Percentiles rank a stretch among this genome's conserved stretches.
Evolutionary conservation across 2,888 invertebrate species (phyloP).

Genomic region (Yponomeuta cagnagella): DNA sequence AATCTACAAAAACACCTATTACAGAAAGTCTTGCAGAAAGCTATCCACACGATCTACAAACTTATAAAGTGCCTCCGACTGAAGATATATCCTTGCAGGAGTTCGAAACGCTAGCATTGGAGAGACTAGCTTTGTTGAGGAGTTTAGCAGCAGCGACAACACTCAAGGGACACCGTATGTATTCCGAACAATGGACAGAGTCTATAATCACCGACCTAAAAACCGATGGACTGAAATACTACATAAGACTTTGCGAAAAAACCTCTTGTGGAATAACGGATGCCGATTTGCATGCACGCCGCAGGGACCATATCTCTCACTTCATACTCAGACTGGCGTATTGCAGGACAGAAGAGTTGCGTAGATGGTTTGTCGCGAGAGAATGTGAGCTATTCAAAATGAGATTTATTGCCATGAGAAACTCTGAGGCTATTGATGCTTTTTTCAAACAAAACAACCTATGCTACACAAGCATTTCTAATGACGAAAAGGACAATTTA

Average conservation of each 20-base stretch:
- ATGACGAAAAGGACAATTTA: conserved; percentile 80
- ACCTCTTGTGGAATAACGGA: conserved; percentile 73
- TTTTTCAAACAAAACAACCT: conserved; percentile 83
- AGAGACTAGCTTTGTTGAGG: conserved; percentile 86
- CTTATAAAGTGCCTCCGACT: conserved; percentile 86
- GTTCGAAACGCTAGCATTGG: conserved; percentile 91
- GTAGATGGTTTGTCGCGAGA: conserved; percentile 90
- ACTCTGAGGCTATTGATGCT: conserved; percentile 74
- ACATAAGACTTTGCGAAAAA: conserved; percentile 76
- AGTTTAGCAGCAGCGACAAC: conserved; percentile 84
- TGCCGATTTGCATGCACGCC: conserved; percentile 79
- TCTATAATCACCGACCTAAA: conserved; percentile 79
- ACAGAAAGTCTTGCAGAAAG: conserved; percentile 66
- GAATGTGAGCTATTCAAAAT: conserved; percentile 94
- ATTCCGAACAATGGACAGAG: conserved; percentile 81
- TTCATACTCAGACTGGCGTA: conserved; percentile 94
- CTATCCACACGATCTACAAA: conserved; percentile 85
- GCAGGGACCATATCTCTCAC: conserved; percentile 93
- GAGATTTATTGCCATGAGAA: conserved; percentile 80
- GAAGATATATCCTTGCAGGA: conserved; percentile 85
- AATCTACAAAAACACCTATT: conserved; percentile 46
- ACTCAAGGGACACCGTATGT: conserved; percentile 76
- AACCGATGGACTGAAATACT: conserved; percentile 80
- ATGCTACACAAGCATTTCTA: conserved; percentile 79
- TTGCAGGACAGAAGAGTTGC: conserved; percentile 89